Percentiles rank a stretch among this genome's conserved stretches.
Conservation (phyloP, 37 sponge, comb jelly and placozoan species). For the Halichondria panicea region DNA sequence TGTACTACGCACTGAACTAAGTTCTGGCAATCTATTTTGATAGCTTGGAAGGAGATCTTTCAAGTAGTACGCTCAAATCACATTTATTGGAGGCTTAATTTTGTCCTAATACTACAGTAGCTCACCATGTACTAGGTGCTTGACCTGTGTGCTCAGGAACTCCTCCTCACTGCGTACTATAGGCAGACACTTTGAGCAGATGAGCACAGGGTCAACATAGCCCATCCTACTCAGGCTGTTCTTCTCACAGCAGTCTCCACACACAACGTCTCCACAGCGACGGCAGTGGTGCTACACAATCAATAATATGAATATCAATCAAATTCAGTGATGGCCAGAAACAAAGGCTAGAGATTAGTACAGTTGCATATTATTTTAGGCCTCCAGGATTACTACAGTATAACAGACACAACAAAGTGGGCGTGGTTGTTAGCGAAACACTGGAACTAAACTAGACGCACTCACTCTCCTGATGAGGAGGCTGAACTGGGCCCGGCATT, state of each 20-base stretch:
- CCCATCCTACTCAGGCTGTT: constrained; percentile 69
- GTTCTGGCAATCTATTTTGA: too few relatives aligned
- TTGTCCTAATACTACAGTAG: not conserved
- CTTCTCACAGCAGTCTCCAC: constrained; percentile 56
- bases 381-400: not conserved
- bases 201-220: constrained; percentile 74
- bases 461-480: constrained; percentile 57
- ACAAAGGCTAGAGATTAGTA: not conserved
- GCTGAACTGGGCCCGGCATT: constrained; percentile 44
- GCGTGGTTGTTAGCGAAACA: too few relatives aligned
- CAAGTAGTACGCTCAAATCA: too few relatives aligned
- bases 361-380: not conserved
- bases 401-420: not conserved
- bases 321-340: not conserved
- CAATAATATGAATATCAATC: not conserved
- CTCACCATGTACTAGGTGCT: constrained; percentile 46
- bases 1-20: too few relatives aligned
- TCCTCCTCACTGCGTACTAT: constrained; percentile 53
- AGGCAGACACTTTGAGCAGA: constrained; percentile 61
- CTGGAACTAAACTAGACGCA: too few relatives aligned
- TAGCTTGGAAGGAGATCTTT: too few relatives aligned
- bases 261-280: constrained; percentile 76
- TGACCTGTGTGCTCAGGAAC: constrained; percentile 63
- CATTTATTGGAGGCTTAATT: too few relatives aligned
- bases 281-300: constrained; percentile 79